Percentiles rank a stretch among this genome's conserved stretches.
These are phyloP conservation scores for Bos indicus DNA, from an alignment of 2,113 vertebrate genomes.

Conservation along the genomic window DNA sequence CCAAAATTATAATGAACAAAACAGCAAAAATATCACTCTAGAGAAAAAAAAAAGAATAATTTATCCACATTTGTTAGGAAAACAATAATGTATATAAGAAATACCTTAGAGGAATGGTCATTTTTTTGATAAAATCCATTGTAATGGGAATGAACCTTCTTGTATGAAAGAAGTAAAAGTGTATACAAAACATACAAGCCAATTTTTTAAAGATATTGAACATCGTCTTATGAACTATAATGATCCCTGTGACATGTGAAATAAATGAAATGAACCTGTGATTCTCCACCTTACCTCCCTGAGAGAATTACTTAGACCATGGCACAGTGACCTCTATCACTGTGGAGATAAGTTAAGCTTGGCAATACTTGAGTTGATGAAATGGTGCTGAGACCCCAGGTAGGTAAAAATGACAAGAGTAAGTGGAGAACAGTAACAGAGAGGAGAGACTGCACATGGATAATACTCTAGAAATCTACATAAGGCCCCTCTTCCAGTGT, in stretches of 20 bases:
- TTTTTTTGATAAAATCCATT: neutral
- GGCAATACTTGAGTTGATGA: neutral
- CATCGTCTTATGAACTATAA: neutral
- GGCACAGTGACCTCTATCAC: neutral
- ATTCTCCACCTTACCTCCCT: neutral
- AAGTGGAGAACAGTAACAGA: neutral
- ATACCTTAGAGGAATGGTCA: neutral
- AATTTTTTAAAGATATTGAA: neutral
- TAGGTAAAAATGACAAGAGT: neutral
- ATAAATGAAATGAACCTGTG: neutral
- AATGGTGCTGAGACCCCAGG: neutral
- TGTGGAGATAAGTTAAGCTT: neutral
- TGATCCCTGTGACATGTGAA: neutral
- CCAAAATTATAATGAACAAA: neutral
- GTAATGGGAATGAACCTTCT: accelerated
- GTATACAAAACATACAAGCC: neutral
- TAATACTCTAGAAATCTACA: neutral
- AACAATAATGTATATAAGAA: neutral
- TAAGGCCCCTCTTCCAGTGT: neutral
- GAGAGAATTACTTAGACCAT: neutral
- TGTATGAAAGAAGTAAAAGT: neutral
- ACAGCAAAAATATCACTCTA: neutral
- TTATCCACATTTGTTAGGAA: neutral
- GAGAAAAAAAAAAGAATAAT: neutral
- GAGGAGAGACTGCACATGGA: neutral